These are phyloP conservation scores for Ichneumoninae sp. DNA, from an alignment of 2,888 invertebrate species.

Conservation along the genomic window DNA sequence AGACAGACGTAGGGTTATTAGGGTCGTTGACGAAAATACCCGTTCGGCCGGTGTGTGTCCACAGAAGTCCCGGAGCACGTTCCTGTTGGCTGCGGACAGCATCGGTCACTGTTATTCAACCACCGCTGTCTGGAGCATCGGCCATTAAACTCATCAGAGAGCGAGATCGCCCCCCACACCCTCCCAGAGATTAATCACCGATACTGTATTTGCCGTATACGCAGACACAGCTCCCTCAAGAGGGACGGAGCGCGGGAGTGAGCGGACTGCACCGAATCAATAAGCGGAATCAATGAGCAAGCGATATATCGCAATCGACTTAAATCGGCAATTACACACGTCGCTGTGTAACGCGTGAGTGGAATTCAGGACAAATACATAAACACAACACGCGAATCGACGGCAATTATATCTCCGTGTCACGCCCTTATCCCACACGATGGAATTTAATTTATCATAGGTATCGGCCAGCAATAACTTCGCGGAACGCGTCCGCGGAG, in stretches of 20 bases:
- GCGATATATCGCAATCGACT: slow-evolving; percentile 35
- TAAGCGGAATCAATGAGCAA: slow-evolving; percentile 12
- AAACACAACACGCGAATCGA: slow-evolving; percentile 1
- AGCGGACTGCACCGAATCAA: neutral
- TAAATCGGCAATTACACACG: slow-evolving; percentile 44
- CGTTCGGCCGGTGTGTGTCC: neutral
- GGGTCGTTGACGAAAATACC: slow-evolving; percentile 28
- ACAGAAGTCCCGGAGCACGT: slow-evolving; percentile 16
- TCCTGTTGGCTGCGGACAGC: slow-evolving; percentile 6
- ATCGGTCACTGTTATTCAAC: slow-evolving; percentile 51
- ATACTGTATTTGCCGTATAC: slow-evolving; percentile 14
- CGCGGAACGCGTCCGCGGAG: slow-evolving; percentile 7
- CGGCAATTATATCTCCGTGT: slow-evolving; percentile 24
- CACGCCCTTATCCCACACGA: slow-evolving; percentile 8
- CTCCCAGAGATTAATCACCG: slow-evolving; percentile 40
- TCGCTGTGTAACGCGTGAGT: slow-evolving; percentile 13
- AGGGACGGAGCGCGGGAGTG: neutral
- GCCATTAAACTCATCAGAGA: slow-evolving; percentile 44
- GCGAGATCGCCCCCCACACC: neutral
- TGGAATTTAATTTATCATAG: slow-evolving; percentile 44
- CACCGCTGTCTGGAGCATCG: slow-evolving; percentile 27
- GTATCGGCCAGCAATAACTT: slow-evolving; percentile 11
- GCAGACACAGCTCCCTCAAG: neutral
- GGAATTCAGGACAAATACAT: slow-evolving; percentile 20
- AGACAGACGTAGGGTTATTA: slow-evolving; percentile 16